Evolutionary conservation across 2,888 invertebrate species (phyloP).

Genomic region (Cotesia congregata): DNA sequence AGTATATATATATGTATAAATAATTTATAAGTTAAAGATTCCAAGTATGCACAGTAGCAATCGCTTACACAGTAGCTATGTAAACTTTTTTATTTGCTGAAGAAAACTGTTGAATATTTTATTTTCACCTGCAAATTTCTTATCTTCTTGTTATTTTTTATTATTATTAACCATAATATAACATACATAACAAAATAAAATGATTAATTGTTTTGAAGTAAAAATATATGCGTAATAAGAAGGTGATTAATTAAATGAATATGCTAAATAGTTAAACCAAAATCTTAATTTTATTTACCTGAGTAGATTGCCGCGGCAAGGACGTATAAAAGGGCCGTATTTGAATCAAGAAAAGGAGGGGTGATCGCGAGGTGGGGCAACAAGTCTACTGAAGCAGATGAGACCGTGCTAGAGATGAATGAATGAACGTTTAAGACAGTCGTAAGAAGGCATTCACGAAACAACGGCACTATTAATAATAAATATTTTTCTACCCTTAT

Average conservation of each 20-base stretch:
- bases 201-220: neutral
- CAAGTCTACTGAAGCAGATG: constrained; percentile 43
- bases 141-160: neutral
- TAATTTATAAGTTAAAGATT: neutral
- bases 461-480: constrained; percentile 50
- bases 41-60: constrained; percentile 13
- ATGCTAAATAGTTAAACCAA: constrained; percentile 14
- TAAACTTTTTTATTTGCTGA: constrained; percentile 38
- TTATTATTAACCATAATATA: neutral
- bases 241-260: constrained; percentile 22
- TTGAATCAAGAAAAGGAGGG: constrained; percentile 42
- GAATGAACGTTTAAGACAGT: constrained; percentile 68
- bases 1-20: constrained; percentile 4
- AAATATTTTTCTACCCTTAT: constrained; percentile 17
- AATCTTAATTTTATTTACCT: constrained; percentile 41
- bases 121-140: neutral
- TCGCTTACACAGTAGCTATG: constrained; percentile 18
- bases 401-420: constrained; percentile 58
- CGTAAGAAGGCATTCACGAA: constrained; percentile 64
- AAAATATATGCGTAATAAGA: neutral
- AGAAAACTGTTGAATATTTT: neutral
- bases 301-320: constrained; percentile 42
- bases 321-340: constrained; percentile 47
- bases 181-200: neutral
- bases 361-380: constrained; percentile 48